phyloP scores from a whole-genome alignment of 30 jellyfish, hydroid and myxozoan species.

The Hydractinia echinata region DNA sequence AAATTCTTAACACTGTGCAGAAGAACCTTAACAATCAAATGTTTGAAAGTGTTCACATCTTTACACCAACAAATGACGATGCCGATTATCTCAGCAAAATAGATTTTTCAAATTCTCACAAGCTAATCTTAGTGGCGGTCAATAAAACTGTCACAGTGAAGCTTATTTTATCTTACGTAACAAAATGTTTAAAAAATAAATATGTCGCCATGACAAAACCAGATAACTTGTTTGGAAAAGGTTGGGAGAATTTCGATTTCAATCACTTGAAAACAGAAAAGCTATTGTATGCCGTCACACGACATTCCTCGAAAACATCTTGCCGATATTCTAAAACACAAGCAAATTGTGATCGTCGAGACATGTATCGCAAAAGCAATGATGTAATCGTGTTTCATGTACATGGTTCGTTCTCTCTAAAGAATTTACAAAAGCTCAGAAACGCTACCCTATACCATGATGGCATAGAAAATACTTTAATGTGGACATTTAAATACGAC shows the following conservation, averaged over 20 bases:
- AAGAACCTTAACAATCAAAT: background rate
- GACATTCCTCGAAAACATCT: background rate
- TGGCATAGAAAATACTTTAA: too few relatives aligned
- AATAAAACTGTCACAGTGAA: background rate
- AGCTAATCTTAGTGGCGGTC: background rate
- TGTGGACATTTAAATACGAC: too few relatives aligned
- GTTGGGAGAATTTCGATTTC: background rate
- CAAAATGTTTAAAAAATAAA: background rate
- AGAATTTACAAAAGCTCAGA: too few relatives aligned
- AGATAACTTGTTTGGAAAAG: background rate
- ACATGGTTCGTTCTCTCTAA: too few relatives aligned
- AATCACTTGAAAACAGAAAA: background rate
- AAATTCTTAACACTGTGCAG: background rate
- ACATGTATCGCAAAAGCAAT: too few relatives aligned
- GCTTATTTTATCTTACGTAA: background rate
- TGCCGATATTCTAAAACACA: too few relatives aligned
- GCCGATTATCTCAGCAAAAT: background rate
- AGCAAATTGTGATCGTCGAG: too few relatives aligned
- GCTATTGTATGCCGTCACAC: background rate
- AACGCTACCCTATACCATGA: too few relatives aligned
- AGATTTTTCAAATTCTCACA: background rate
- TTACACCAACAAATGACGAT: background rate
- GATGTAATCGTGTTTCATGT: too few relatives aligned
- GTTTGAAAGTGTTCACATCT: background rate
- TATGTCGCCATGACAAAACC: background rate